Evolutionary conservation across 2,888 invertebrate genomes (phyloP).

Genomic region (Cremastobaeus sp.): DNA sequence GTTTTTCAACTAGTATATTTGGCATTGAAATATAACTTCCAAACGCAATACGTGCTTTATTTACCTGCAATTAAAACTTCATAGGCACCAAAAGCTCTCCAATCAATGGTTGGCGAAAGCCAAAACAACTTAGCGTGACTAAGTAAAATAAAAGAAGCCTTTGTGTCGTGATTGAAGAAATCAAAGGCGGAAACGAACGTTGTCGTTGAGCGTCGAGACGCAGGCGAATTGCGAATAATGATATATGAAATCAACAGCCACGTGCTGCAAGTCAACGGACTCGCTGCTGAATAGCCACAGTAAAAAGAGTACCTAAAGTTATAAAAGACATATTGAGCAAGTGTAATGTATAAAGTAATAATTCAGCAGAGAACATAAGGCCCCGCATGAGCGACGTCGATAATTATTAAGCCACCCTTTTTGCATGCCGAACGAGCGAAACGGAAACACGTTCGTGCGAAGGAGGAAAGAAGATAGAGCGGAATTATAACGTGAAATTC

Average conservation of each 20-base stretch:
- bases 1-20: no score
- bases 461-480: slow-evolving; percentile 5
- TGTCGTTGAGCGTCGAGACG: slow-evolving; percentile 12
- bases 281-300: slow-evolving; percentile 19
- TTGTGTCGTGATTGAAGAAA: slow-evolving; percentile 33
- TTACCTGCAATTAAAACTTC: no score
- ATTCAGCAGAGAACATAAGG: slow-evolving; percentile 65
- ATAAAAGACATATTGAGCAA: slow-evolving; percentile 55
- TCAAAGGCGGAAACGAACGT: slow-evolving; percentile 47
- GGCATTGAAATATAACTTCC: no score
- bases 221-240: slow-evolving; percentile 16
- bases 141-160: no score
- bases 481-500: slow-evolving; percentile 33
- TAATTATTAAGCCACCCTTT: slow-evolving; percentile 41
- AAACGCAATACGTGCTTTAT: no score
- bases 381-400: slow-evolving; percentile 66
- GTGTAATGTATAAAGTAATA: slow-evolving; percentile 61
- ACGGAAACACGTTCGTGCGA: no score
- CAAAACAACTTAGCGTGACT: slow-evolving; percentile 20
- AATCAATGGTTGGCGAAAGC: no score
- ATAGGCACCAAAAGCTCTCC: no score
- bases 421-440: background rate
- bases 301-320: slow-evolving; percentile 20
- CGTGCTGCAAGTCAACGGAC: slow-evolving; percentile 57
- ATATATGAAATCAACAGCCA: slow-evolving; percentile 19